Evolutionary conservation across 23 tunicate genomes (phyloP).

Genomic region (Styela clava): DNA sequence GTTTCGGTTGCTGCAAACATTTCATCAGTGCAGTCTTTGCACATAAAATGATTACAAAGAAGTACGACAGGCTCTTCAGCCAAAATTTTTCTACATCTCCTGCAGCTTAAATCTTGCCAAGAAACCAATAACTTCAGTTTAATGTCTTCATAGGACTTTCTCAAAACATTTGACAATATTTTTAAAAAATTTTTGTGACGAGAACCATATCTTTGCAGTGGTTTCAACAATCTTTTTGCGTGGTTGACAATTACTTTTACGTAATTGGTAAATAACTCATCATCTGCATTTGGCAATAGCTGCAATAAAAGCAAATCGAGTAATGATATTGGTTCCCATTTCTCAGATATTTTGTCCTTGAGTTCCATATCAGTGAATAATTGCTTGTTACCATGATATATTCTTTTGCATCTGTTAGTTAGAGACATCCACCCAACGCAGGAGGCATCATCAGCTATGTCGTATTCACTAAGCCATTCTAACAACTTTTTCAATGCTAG

Average conservation of each 20-base stretch:
- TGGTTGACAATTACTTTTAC: constrained; percentile 32
- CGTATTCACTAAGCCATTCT: constrained; percentile 5
- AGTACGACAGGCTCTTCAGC: constrained; percentile 30
- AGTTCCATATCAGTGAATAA: not conserved
- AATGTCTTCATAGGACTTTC: constrained; percentile 33
- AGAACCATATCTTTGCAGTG: constrained; percentile 1
- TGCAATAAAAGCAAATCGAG: constrained; percentile 53
- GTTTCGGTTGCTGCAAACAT: not conserved
- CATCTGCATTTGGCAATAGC: constrained; percentile 42
- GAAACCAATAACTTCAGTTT: constrained; percentile 32
- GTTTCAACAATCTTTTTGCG: constrained; percentile 35
- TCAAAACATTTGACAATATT: constrained; percentile 33
- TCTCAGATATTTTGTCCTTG: not conserved
- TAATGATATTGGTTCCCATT: constrained; percentile 47
- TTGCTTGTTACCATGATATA: not conserved
- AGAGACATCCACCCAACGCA: constrained; percentile 45
- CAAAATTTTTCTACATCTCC: constrained; percentile 25
- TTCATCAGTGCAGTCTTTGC: constrained; percentile 28
- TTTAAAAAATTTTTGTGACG: constrained; percentile 32
- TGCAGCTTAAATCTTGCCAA: constrained; percentile 58
- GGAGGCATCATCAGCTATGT: constrained; percentile 19
- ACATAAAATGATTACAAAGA: constrained; percentile 51
- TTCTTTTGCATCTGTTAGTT: constrained; percentile 5
- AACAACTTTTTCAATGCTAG: constrained; percentile 32
- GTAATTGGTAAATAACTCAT: constrained; percentile 24